Conservation (phyloP, 2,797 vertebrate species). For the Acanthurus leucopareius region DNA sequence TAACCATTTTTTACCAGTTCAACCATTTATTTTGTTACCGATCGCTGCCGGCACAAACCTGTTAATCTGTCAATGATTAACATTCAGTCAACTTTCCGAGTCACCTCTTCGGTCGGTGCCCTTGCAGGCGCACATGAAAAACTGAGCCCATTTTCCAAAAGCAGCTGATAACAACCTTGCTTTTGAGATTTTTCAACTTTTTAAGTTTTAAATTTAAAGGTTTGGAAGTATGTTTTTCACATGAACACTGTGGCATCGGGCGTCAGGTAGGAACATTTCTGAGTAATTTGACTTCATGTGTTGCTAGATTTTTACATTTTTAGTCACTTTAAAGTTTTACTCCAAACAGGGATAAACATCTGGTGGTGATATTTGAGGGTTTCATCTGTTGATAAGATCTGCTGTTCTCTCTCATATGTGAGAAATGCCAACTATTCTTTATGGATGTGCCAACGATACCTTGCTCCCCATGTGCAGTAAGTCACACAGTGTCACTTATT, state of each 20-base stretch:
- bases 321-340: background rate
- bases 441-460: conserved; percentile 71
- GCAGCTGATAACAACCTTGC: conserved; percentile 2
- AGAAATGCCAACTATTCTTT: conserved; percentile 63
- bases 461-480: conserved; percentile 67
- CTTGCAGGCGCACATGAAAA: conserved; percentile 44
- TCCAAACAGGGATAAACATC: background rate
- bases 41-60: background rate
- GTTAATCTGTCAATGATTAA: conserved; percentile 73
- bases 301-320: background rate
- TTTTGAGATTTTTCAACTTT: background rate
- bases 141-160: conserved; percentile 1
- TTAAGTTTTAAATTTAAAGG: background rate
- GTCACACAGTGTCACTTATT: conserved; percentile 7
- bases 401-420: conserved; percentile 31
- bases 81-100: conserved; percentile 52
- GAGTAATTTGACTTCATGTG: background rate
- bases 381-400: background rate
- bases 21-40: too few species aligned
- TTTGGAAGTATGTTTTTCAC: background rate
- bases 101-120: conserved; percentile 61
- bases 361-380: background rate
- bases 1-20: too few species aligned
- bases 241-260: background rate
- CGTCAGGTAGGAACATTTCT: conserved; percentile 40